Base-by-base conservation (phyloP, 2,113 vertebrate species). In the Ivindomyrus marchei region DNA sequence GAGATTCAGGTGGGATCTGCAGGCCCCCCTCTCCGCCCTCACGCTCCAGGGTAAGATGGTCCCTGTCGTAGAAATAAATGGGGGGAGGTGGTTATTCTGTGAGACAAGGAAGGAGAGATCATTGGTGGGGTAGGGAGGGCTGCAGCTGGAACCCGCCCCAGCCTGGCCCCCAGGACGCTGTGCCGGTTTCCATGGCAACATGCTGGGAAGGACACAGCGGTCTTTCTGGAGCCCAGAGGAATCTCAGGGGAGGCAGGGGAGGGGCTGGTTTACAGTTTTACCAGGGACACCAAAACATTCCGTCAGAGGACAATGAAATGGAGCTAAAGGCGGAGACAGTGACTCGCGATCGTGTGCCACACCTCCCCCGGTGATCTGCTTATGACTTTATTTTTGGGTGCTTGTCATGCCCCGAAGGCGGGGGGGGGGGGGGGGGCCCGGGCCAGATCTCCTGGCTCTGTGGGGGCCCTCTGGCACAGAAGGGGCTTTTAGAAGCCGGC, bases 391-490 rank as follows among this genome's bases (percentile, higher is more conserved):
- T 74, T 5, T 6, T 74, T 9, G 2, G 24, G 24, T 27, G 58
- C 9, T 10, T 27, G 9, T 66, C 58, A 66, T 11, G 58, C 11
- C 8, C 58, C n/a, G 0, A 1, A 11, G 7, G 47, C 0, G 10
- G 17, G 52, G 17, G 52, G 52, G 17, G 52, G 52, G 17, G 42
- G 42, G 42, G 42, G 39, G 39, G 39, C 39, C 3, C 45, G 56
- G 56, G 56, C 94, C 94, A 95, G 93, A 94, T 94, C 93, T 94
- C 85, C 47, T 86, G 52, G 89, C 89, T 88, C 88, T 27, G 36
- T 9, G 90, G 31, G 39, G 36, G 21, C 2, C 1, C 70, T 87
- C 24, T 42, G 58, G 50, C 46, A 6, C 13, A 58, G 88, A 36
- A 31, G 87, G n/a, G 36, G 36, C 36, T 39, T 39, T 39, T 2